Conservation (phyloP, 1,140 invertebrate species). For the Hylaeus anthracinus region DNA sequence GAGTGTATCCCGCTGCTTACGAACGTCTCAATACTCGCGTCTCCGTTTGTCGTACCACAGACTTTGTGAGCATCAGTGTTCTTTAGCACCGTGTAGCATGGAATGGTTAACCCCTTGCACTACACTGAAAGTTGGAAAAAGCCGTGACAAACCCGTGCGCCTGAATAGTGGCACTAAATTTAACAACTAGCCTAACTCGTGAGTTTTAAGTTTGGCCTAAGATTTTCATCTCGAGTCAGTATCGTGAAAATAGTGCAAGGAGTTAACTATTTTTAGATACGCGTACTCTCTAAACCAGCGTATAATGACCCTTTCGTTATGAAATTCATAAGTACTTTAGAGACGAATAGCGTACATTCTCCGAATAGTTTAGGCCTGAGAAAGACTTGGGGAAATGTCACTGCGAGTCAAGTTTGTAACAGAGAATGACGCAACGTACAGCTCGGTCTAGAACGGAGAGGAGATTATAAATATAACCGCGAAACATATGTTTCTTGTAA, state of each 20-base stretch:
- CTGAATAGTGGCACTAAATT: no score
- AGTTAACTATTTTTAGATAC: no score
- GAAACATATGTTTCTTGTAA: slow-evolving; percentile 31
- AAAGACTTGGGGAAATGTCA: no score
- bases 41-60: slow-evolving; percentile 59
- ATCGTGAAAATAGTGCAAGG: no score
- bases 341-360: neutral
- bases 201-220: no score
- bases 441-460: neutral
- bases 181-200: no score
- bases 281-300: no score
- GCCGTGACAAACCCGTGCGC: no score
- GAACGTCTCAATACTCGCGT: slow-evolving; percentile 73
- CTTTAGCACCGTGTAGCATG: slow-evolving; percentile 53
- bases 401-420: no score
- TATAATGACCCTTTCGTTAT: neutral
- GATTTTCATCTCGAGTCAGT: no score
- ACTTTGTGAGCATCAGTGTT: slow-evolving; percentile 43
- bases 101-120: slow-evolving; percentile 37
- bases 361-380: neutral
- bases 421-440: slow-evolving; percentile 11
- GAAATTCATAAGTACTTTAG: neutral
- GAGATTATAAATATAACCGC: slow-evolving; percentile 43
- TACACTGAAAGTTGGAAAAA: neutral
- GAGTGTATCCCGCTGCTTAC: slow-evolving; percentile 67